Conservation (phyloP, 2,113 vertebrate genomes). For the Parus major region DNA sequence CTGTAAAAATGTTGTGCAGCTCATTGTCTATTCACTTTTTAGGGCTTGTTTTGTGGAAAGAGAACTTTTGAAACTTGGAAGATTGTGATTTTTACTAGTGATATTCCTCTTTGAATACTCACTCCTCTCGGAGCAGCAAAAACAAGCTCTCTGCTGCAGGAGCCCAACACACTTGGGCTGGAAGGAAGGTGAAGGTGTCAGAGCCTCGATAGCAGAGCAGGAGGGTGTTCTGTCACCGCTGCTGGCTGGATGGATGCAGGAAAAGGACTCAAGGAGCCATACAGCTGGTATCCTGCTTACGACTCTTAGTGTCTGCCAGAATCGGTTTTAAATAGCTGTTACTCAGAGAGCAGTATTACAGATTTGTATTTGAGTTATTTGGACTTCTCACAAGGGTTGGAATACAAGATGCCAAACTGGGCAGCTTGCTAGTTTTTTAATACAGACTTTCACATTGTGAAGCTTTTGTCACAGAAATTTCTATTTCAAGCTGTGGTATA, state of each 20-base stretch:
- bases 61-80: not conserved
- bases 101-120: not conserved
- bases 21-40: not conserved
- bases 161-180: not conserved
- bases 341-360: not conserved
- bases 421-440: not conserved
- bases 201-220: not conserved
- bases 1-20: not conserved
- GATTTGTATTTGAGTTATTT: conserved; percentile 23
- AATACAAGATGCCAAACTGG: not conserved
- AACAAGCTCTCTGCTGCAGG: not conserved
- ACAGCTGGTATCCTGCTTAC: not conserved
- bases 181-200: not conserved
- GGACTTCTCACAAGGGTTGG: not conserved
- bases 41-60: not conserved
- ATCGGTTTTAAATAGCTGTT: conserved; percentile 36
- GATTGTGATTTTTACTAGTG: not conserved
- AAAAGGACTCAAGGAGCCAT: not conserved
- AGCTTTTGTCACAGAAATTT: not conserved
- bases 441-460: not conserved
- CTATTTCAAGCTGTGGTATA: not conserved
- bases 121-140: not conserved
- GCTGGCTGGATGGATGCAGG: not conserved
- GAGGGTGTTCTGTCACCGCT: accelerated
- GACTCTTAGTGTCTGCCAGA: not conserved